Evolutionary conservation across 2,113 vertebrate genomes (phyloP).

Genomic region (Coregonus clupeaformis): DNA sequence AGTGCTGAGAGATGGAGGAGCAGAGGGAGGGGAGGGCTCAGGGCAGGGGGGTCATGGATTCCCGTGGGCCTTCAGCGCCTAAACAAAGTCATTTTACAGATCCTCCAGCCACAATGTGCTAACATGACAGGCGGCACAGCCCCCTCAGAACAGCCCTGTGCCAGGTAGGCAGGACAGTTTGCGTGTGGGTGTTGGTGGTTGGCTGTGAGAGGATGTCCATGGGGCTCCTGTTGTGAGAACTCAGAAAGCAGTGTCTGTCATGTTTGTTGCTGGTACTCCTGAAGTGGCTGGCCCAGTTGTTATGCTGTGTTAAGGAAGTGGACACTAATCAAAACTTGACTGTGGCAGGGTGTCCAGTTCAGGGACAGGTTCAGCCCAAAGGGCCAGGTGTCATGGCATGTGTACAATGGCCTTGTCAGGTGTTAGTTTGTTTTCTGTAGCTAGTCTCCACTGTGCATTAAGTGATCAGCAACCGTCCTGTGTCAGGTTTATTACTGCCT

Average conservation of each 20-base stretch:
- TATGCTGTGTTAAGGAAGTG: not conserved
- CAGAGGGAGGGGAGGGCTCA: conserved; percentile 36
- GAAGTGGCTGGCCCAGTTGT: not conserved
- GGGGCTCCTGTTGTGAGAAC: conserved; percentile 12
- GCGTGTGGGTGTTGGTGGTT: conserved; percentile 43
- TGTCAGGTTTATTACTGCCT: not conserved
- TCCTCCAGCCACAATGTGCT: conserved; percentile 47
- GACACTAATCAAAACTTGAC: conserved; percentile 35
- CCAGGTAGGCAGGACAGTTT: conserved; percentile 36
- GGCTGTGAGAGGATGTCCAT: conserved; percentile 41
- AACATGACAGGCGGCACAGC: conserved; percentile 48
- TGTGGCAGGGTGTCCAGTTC: not conserved
- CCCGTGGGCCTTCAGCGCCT: conserved; percentile 63
- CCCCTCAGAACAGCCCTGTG: conserved; percentile 19
- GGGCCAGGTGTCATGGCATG: not conserved
- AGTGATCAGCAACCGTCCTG: not conserved
- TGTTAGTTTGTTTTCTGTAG: not conserved
- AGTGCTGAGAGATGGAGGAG: conserved; percentile 87
- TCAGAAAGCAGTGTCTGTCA: not conserved
- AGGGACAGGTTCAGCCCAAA: not conserved
- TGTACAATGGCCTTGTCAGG: not conserved
- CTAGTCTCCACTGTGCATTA: not conserved
- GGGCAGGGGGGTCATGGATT: conserved; percentile 14
- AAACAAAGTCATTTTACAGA: conserved; percentile 76
- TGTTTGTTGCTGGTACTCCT: not conserved